Evolutionary conservation across 2,888 invertebrate genomes (phyloP), one percentile per base, ranked within the genome.

Genomic region (Drosophila paramelanica): DNA sequence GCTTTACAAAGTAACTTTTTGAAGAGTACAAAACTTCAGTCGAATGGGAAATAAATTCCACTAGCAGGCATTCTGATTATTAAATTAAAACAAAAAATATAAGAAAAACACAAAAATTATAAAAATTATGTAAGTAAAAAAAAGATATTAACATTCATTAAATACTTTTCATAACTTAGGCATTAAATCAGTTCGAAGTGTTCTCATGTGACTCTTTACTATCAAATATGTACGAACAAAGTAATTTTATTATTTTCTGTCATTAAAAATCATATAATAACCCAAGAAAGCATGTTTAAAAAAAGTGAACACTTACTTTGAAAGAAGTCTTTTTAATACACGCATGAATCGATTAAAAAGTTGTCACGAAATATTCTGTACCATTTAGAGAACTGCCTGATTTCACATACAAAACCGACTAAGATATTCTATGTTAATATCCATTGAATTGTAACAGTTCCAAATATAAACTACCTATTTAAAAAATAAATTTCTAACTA

Each of bases 381-480:
- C 10, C 31, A 45, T 31, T 47, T 38, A 42, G 23, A n/a, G 33
- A 73, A 56, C 41, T 49, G 77, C 62, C 68, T 62, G 62, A 76
- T 69, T 75, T 79, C 46, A 46, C 67, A 67, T 45, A 41, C 68
- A 60, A 81, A 53, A 53, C 41, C 57, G 61, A 72, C 47, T 50
- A 36, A 59, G 79, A 66, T 59, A 57, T 45, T 65, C 61, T 73
- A 81, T 78, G 76, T 73, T 71, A 69, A 68, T 71, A 69, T 65
- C 67, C 71, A 68, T 64, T 77, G 79, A 79, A 82, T 73, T 88
- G 82, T 82, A 88, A 85, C 77, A 79, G 86, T 85, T 82, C 77
- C 88, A 88, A 67, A 73, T 73, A 88, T 69, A 73, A 72, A 53
- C 64, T 62, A 67, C 53, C 55, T 66, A 61, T 72, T 76, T 45